Evolutionary conservation across 1,140 invertebrate genomes (phyloP).

Genomic region (Philaenus spumarius): DNA sequence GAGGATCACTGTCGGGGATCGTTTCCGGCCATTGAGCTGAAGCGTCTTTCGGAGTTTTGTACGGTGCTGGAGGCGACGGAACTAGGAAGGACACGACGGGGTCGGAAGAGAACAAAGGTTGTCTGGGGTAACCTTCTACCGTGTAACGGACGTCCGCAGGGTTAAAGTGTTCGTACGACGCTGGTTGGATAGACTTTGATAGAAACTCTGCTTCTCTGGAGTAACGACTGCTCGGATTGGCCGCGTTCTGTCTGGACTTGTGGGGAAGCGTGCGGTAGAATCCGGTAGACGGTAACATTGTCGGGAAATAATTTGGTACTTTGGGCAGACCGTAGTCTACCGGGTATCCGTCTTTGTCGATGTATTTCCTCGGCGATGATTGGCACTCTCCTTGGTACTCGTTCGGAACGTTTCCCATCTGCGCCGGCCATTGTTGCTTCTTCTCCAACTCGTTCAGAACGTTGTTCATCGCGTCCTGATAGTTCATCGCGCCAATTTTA

Average conservation of each 20-base stretch:
- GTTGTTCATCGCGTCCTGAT: conserved; percentile 26
- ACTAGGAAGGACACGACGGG: conserved; percentile 47
- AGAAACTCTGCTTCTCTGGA: conserved; percentile 61
- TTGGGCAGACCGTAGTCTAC: conserved; percentile 72
- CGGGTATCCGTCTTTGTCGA: conserved; percentile 69
- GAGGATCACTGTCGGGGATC: conserved; percentile 15
- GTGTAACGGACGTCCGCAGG: conserved; percentile 60
- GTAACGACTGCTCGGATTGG: conserved; percentile 46
- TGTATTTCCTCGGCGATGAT: conserved; percentile 55
- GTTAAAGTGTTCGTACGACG: conserved; percentile 47
- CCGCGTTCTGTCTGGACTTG: conserved; percentile 52
- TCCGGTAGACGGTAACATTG: conserved; percentile 38
- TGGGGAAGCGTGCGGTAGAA: conserved; percentile 65
- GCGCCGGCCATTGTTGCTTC: conserved; percentile 34
- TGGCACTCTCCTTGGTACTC: conserved; percentile 48
- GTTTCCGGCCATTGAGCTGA: conserved; percentile 27
- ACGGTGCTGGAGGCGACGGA: conserved; percentile 61
- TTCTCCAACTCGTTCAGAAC: conserved; percentile 5
- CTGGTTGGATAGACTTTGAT: conserved; percentile 41
- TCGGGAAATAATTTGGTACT: conserved; percentile 43
- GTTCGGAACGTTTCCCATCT: conserved; percentile 25
- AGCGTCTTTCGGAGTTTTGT: conserved; percentile 37
- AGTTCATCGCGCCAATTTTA: conserved; percentile 27
- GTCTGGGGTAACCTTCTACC: conserved; percentile 65
- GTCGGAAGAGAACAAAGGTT: conserved; percentile 34